phyloP scores from a whole-genome alignment of 1,140 invertebrate species.

The Hylaeus anthracinus region DNA sequence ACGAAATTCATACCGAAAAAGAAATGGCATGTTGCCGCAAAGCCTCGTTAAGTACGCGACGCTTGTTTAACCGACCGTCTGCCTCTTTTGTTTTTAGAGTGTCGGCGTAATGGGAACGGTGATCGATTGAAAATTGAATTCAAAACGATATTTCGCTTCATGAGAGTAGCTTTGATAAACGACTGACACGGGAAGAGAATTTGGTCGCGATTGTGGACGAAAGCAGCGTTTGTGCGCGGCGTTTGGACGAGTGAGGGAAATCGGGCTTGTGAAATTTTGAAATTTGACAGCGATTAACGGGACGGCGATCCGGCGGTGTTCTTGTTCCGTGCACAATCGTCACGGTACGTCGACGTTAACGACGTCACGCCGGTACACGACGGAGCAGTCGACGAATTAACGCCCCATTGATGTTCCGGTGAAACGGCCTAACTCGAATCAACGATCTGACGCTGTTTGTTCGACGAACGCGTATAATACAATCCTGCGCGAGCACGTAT shows the following conservation, averaged over 20 bases:
- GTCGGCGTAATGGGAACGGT: too few species aligned
- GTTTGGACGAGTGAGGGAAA: not conserved
- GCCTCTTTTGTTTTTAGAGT: too few species aligned
- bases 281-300: conserved; percentile 56
- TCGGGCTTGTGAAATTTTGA: conserved; percentile 45
- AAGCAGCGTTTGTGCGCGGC: not conserved
- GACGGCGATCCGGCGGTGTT: conserved; percentile 50
- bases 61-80: too few species aligned
- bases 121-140: too few species aligned
- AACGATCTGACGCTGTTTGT: conserved; percentile 50
- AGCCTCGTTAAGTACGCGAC: too few species aligned
- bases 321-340: conserved; percentile 57
- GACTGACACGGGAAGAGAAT: conserved; percentile 9
- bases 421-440: conserved; percentile 55
- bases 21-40: too few species aligned
- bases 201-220: not conserved
- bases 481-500: conserved; percentile 5
- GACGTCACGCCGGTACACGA: conserved; percentile 54
- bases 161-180: too few species aligned
- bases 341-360: conserved; percentile 59
- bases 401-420: conserved; percentile 62
- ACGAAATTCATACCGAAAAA: too few species aligned
- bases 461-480: conserved; percentile 30
- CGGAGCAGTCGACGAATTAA: conserved; percentile 56
- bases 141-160: too few species aligned